Evolutionary conservation across 2,113 vertebrate species (phyloP).

Genomic region (Taurulus bubalis): DNA sequence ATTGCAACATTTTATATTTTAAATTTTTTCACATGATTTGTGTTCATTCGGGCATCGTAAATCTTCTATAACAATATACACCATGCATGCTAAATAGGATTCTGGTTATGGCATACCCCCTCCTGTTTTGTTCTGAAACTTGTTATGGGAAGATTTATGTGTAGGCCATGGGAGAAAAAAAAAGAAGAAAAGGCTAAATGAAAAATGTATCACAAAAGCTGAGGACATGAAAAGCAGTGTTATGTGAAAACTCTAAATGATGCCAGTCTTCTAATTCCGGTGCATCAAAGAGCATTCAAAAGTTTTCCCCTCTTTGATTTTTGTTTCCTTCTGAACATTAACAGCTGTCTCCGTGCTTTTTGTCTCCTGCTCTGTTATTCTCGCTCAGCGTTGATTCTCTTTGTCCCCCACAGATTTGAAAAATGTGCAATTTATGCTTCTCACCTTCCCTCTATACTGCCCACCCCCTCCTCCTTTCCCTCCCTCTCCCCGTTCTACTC

Average conservation of each 20-base stretch:
- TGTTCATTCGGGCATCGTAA: background rate
- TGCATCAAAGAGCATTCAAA: slow-evolving; percentile 69
- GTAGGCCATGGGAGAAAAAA: background rate
- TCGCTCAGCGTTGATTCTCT: slow-evolving; percentile 35
- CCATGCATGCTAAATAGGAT: background rate
- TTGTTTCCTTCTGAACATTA: slow-evolving; percentile 48
- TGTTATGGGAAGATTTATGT: slow-evolving; percentile 5
- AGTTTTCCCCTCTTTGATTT: slow-evolving; percentile 55
- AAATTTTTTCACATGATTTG: background rate
- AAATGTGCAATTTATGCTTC: slow-evolving; percentile 41
- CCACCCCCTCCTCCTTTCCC: background rate
- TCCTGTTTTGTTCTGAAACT: slow-evolving; percentile 15
- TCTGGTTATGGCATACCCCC: background rate
- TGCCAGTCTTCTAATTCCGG: slow-evolving; percentile 56
- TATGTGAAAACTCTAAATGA: slow-evolving; percentile 41
- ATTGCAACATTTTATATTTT: background rate
- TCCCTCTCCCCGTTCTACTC: background rate
- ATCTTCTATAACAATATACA: background rate
- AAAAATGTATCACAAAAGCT: slow-evolving; percentile 50
- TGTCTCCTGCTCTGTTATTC: slow-evolving; percentile 35
- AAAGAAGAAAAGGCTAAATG: slow-evolving; percentile 22
- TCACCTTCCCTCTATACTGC: slow-evolving; percentile 33
- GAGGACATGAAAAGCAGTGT: slow-evolving; percentile 23
- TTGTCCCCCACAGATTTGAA: slow-evolving; percentile 50
- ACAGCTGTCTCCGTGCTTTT: slow-evolving; percentile 44